phyloP scores from a whole-genome alignment of 2,113 vertebrate genomes.

The Entomyzon cyanotis region DNA sequence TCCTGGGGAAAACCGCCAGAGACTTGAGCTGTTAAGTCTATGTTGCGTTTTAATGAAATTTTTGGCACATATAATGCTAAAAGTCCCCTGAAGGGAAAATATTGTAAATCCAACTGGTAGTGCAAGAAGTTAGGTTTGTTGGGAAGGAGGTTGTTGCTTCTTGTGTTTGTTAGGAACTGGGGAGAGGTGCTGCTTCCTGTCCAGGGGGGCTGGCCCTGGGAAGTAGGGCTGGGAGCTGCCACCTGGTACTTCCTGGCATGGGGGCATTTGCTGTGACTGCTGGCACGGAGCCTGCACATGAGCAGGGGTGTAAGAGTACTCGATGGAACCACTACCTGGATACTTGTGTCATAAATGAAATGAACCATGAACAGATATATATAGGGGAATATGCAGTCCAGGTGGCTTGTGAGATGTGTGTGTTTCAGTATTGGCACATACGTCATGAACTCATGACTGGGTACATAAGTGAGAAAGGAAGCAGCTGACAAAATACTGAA shows the following conservation, averaged over 20 bases:
- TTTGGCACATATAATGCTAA: constrained; percentile 27
- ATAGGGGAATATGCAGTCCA: neutral
- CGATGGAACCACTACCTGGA: neutral
- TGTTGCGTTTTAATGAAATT: constrained; percentile 46
- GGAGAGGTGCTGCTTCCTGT: neutral
- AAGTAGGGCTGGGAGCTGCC: neutral
- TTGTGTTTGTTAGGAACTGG: neutral
- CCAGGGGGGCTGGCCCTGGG: neutral
- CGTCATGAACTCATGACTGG: neutral
- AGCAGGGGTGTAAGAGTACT: neutral
- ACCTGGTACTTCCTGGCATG: neutral
- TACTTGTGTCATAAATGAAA: neutral
- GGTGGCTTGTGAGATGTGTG: neutral
- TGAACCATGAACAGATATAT: neutral
- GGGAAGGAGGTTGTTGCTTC: neutral
- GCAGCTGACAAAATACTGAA: neutral
- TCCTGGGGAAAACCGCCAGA: neutral
- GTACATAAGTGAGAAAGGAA: neutral
- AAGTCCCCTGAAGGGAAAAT: constrained; percentile 59
- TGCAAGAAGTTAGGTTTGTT: neutral
- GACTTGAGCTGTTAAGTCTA: constrained; percentile 40
- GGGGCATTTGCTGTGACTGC: neutral
- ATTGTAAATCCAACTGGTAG: constrained; percentile 10
- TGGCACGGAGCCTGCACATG: neutral
- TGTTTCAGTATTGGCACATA: neutral